These are phyloP conservation scores for Ctenosaura bakeri DNA, from an alignment of 2,797 vertebrate genomes.

Conservation along the genomic window DNA sequence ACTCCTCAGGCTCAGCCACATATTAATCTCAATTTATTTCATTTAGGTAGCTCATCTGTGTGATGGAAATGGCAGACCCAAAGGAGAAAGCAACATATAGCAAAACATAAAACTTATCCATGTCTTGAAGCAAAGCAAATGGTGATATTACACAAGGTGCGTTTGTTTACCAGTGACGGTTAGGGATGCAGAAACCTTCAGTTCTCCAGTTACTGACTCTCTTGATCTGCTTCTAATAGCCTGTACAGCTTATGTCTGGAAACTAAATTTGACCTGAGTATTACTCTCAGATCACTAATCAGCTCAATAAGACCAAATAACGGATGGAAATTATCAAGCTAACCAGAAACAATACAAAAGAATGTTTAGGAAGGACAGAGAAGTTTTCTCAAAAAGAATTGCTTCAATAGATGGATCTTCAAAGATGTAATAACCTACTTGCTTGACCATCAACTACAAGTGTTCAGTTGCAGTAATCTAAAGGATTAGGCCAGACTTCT, in stretches of 20 bases:
- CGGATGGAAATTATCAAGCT: constrained; percentile 12
- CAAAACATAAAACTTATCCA: constrained; percentile 17
- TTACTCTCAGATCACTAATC: constrained; percentile 15
- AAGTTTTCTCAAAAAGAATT: neutral
- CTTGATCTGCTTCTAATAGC: constrained; percentile 17
- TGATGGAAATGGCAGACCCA: constrained; percentile 31
- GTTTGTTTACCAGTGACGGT: constrained; percentile 17
- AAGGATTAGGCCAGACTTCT: neutral
- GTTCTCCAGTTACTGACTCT: constrained; percentile 6
- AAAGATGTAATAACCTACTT: neutral
- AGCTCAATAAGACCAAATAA: constrained; percentile 18
- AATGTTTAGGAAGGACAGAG: neutral
- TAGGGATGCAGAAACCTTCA: neutral
- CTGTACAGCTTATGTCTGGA: constrained; percentile 21
- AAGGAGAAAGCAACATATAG: neutral
- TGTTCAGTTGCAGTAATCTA: neutral
- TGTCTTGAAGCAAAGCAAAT: constrained; percentile 5
- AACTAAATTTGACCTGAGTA: constrained; percentile 19
- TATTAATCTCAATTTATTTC: constrained; percentile 43
- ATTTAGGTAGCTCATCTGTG: constrained; percentile 18
- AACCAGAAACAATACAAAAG: constrained; percentile 36
- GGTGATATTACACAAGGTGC: neutral
- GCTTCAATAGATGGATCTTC: neutral
- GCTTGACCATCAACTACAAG: neutral
- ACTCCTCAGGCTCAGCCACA: constrained; percentile 8